Evolutionary conservation across 2,888 invertebrate species (phyloP).

Genomic region (Volucella zonaria): DNA sequence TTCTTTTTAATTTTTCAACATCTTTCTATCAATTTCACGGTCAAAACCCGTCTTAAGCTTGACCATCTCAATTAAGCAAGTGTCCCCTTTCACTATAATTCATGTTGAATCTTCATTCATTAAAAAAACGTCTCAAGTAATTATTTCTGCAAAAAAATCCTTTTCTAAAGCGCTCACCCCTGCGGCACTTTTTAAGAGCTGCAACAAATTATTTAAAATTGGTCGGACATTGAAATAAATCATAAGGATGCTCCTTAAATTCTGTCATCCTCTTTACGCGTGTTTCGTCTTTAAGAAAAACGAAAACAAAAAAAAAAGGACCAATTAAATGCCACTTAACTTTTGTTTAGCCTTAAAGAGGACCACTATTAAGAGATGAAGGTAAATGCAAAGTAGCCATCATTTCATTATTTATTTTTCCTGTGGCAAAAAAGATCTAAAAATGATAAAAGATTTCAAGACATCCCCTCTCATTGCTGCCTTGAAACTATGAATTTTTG

Average conservation of each 20-base stretch:
- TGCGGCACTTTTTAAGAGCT: not conserved
- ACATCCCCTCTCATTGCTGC: not conserved
- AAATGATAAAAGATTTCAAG: not conserved
- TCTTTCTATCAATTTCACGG: no score
- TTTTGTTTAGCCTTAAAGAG: slow-evolving; percentile 8
- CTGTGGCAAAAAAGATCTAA: not conserved
- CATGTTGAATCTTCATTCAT: not conserved
- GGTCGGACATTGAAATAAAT: slow-evolving; percentile 60
- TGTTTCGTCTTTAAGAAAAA: slow-evolving; percentile 23
- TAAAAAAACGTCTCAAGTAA: not conserved
- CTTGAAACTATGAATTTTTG: not conserved
- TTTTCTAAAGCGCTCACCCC: slow-evolving; percentile 11
- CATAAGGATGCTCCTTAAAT: slow-evolving; percentile 39
- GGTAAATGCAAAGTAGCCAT: no score
- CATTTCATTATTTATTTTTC: no score
- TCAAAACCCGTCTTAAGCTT: no score
- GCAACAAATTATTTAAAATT: slow-evolving; percentile 56
- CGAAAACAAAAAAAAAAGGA: slow-evolving; percentile 3
- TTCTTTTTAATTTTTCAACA: no score
- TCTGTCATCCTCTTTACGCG: not conserved
- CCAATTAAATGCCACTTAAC: slow-evolving; percentile 46
- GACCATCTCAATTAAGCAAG: no score
- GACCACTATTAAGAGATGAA: no score
- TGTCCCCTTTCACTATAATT: not conserved
- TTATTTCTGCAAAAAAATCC: not conserved